A percentile compares a stretch with the other conserved stretches of the same genome.
phyloP scores from a whole-genome alignment of 2,113 vertebrate species.

The Anarhynchus alexandrinus region DNA sequence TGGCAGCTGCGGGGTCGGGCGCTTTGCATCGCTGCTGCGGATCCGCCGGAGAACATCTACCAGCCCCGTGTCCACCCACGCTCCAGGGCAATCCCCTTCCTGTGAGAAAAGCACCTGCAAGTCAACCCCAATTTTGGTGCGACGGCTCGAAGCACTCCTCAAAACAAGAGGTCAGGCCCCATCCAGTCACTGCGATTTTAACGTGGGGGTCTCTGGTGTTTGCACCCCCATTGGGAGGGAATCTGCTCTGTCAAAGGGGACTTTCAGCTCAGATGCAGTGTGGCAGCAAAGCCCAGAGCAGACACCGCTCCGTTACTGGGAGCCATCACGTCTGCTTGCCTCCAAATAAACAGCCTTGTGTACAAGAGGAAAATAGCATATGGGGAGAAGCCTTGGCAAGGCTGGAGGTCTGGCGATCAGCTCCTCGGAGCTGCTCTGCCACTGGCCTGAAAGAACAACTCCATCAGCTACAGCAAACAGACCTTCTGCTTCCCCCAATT shows the following conservation, averaged over 20 bases:
- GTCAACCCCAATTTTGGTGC: rapidly evolving
- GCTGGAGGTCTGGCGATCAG: not conserved
- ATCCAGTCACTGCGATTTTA: rapidly evolving
- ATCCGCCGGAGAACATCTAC: rapidly evolving
- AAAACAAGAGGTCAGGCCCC: rapidly evolving
- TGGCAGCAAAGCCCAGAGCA: not conserved
- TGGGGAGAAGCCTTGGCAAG: not conserved
- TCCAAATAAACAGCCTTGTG: not conserved
- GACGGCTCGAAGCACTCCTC: rapidly evolving
- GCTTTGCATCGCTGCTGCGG: rapidly evolving
- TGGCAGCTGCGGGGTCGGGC: rapidly evolving
- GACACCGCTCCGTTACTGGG: rapidly evolving
- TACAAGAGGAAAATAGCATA: not conserved
- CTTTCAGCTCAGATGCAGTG: not conserved
- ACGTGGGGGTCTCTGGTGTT: rapidly evolving
- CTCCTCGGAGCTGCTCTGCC: not conserved
- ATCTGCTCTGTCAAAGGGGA: not conserved
- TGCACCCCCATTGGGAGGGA: rapidly evolving
- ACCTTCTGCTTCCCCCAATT: not conserved
- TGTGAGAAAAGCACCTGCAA: rapidly evolving
- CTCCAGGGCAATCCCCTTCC: too few species aligned
- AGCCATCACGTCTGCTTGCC: not conserved
- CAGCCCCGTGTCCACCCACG: rapidly evolving
- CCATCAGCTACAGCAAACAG: not conserved
- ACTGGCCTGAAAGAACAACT: constrained; percentile 28